Evolutionary conservation across 53 echinoderm and acorn worm genomes (phyloP).

Genomic region (Glandiceps talaboti): DNA sequence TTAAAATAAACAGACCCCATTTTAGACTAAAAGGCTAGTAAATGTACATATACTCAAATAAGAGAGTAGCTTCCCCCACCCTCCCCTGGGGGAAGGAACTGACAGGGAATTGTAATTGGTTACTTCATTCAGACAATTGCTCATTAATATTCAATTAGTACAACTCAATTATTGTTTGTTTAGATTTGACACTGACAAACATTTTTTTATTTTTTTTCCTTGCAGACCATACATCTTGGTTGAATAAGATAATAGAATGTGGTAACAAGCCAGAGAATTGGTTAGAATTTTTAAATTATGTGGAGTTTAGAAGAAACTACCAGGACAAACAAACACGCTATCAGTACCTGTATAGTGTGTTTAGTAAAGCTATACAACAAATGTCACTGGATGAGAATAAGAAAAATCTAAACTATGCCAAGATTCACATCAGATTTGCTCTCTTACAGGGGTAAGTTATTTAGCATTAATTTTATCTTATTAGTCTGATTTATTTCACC

Average conservation of each 20-base stretch:
- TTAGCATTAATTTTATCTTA: too few species aligned
- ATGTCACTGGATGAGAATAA: slow-evolving; percentile 64
- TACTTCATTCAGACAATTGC: too few species aligned
- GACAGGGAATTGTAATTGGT: too few species aligned
- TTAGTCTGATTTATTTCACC: too few species aligned
- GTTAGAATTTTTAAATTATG: slow-evolving; percentile 49
- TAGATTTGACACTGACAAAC: too few species aligned
- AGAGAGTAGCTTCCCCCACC: neutral
- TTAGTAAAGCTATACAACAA: slow-evolving; percentile 60
- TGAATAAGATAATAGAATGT: slow-evolving; percentile 20
- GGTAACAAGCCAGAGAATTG: slow-evolving; percentile 82
- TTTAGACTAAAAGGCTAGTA: too few species aligned
- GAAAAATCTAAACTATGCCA: slow-evolving; percentile 52
- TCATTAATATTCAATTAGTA: too few species aligned
- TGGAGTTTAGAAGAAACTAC: slow-evolving; percentile 31
- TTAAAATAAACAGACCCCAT: too few species aligned
- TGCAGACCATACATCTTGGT: slow-evolving; percentile 28
- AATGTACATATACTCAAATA: too few species aligned
- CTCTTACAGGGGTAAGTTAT: slow-evolving; percentile 70
- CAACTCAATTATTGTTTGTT: too few species aligned
- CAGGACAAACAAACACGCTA: slow-evolving; percentile 19
- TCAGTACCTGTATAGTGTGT: slow-evolving; percentile 40
- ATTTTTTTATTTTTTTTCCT: too few species aligned
- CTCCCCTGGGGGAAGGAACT: too few species aligned
- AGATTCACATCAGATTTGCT: slow-evolving; percentile 71